Evolutionary conservation across 1,140 invertebrate species (phyloP).

Genomic region (Macrobrachium nipponense): DNA sequence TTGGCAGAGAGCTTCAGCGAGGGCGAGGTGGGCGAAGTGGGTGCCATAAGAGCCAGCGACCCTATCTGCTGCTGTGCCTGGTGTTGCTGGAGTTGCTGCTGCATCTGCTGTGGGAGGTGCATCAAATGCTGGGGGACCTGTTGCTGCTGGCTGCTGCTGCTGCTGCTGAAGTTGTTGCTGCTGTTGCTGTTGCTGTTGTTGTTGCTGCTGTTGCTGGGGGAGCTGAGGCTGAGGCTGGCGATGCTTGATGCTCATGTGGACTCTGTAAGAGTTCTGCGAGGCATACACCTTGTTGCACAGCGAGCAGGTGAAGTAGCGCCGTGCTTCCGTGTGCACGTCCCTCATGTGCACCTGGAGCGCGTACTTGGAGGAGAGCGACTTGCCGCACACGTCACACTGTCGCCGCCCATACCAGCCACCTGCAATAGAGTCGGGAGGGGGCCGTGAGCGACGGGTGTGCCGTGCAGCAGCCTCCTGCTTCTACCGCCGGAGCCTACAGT

Average conservation of each 20-base stretch:
- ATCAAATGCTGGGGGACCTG: slow-evolving; percentile 4
- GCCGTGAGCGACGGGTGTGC: slow-evolving; percentile 25
- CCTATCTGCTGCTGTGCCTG: too few relatives aligned
- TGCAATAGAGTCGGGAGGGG: slow-evolving; percentile 54
- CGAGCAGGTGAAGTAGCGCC: slow-evolving; percentile 54
- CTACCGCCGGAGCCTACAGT: background rate
- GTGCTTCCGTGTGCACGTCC: slow-evolving; percentile 82
- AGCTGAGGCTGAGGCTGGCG: slow-evolving; percentile 22
- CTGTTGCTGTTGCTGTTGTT: slow-evolving; percentile 33
- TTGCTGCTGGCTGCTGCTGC: background rate
- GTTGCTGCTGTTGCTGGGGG: slow-evolving; percentile 3
- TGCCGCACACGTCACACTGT: slow-evolving; percentile 89
- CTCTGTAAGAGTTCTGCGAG: slow-evolving; percentile 59
- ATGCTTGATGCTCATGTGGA: slow-evolving; percentile 62
- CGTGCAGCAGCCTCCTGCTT: background rate
- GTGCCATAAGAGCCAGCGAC: too few relatives aligned
- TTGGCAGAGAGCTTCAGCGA: too few relatives aligned
- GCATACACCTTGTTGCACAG: slow-evolving; percentile 62
- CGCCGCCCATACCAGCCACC: slow-evolving; percentile 75
- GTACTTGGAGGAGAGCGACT: slow-evolving; percentile 84
- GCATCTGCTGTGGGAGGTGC: background rate
- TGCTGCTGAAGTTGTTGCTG: slow-evolving; percentile 14
- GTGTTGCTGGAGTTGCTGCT: too few relatives aligned
- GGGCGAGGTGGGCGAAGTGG: too few relatives aligned
- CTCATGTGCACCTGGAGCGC: slow-evolving; percentile 87